Evolutionary conservation across 2,113 vertebrate genomes (phyloP).

Genomic region (Prietella phreatophila): DNA sequence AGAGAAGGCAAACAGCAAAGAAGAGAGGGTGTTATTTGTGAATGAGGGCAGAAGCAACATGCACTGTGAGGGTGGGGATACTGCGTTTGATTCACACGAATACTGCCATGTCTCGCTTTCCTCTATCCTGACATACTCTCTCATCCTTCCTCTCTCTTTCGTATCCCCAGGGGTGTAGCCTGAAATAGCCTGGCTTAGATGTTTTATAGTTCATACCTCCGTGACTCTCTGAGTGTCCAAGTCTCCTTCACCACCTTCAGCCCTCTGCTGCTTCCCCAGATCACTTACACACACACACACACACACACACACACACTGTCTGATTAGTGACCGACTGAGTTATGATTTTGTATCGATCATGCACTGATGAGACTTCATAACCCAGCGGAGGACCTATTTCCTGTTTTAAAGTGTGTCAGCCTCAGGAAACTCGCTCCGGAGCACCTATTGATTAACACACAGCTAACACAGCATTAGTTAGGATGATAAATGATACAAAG

Average conservation of each 20-base stretch:
- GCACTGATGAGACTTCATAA: slow-evolving; percentile 30
- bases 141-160: slow-evolving; percentile 44
- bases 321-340: slow-evolving; percentile 17
- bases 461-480: slow-evolving; percentile 31
- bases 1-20: slow-evolving; percentile 32
- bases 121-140: slow-evolving; percentile 53
- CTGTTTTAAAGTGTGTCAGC: neutral
- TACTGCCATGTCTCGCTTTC: slow-evolving; percentile 51
- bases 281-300: slow-evolving; percentile 9
- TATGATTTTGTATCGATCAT: slow-evolving; percentile 31
- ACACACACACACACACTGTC: neutral
- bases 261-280: neutral
- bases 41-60: slow-evolving; percentile 51
- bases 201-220: slow-evolving; percentile 47
- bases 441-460: slow-evolving; percentile 37
- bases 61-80: slow-evolving; percentile 53
- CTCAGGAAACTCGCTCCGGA: neutral
- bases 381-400: neutral
- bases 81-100: slow-evolving; percentile 65
- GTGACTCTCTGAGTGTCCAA: slow-evolving; percentile 31
- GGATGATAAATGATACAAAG: slow-evolving; percentile 22
- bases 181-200: slow-evolving; percentile 58
- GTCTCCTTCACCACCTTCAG: slow-evolving; percentile 29
- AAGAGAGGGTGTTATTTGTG: slow-evolving; percentile 49
- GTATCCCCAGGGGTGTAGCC: slow-evolving; percentile 50